A percentile compares a stretch with the other conserved stretches of the same genome.
These are phyloP conservation scores for Chrysochloris asiatica DNA, from an alignment of 2,113 vertebrate species.

Conservation along the genomic window DNA sequence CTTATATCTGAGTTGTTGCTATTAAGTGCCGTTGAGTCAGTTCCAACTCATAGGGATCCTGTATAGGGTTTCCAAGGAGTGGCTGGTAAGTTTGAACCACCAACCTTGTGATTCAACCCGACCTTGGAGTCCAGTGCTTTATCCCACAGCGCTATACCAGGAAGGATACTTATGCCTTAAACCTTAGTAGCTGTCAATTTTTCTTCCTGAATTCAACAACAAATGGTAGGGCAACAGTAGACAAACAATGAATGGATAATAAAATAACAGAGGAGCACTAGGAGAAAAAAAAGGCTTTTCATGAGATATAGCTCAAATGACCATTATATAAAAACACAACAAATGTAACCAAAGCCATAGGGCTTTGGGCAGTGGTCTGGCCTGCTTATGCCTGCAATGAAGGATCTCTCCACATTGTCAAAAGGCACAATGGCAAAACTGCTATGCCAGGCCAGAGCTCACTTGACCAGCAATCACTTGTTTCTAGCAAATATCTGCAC, in stretches of 20 bases:
- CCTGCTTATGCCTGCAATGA: not conserved
- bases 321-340: not conserved
- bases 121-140: no score
- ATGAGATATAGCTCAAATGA: not conserved
- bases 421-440: constrained; percentile 16
- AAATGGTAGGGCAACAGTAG: not conserved
- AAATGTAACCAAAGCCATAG: constrained; percentile 24
- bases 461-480: not conserved
- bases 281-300: not conserved
- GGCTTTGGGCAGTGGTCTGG: not conserved
- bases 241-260: not conserved
- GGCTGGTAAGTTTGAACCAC: no score
- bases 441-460: not conserved
- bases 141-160: no score
- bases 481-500: constrained; percentile 2
- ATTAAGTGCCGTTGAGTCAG: no score
- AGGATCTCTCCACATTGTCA: not conserved
- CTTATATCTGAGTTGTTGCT: no score
- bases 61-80: no score
- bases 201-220: constrained; percentile 14
- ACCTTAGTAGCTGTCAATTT: not conserved
- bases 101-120: no score
- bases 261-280: not conserved
- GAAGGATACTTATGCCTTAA: no score
- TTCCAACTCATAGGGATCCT: no score